Percentiles rank a stretch among this genome's conserved stretches.
Conservation (phyloP, 2,113 vertebrate species). For the Crypturellus undulatus region DNA sequence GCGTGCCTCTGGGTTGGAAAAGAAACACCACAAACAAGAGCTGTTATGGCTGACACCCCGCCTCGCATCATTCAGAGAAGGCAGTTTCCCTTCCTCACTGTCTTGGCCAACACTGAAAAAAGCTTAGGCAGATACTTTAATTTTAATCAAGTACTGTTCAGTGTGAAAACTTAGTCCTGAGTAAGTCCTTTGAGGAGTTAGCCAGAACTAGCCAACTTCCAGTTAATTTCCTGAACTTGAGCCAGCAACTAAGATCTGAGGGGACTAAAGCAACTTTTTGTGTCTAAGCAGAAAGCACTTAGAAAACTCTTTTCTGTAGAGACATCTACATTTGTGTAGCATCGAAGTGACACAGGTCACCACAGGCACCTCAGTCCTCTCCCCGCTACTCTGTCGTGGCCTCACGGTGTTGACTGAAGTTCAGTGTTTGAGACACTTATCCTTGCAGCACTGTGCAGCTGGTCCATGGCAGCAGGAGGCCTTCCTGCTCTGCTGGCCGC, state of each 20-base stretch:
- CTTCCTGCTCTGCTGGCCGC: background rate
- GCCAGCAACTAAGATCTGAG: background rate
- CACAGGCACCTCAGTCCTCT: background rate
- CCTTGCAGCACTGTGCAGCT: background rate
- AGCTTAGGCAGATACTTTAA: background rate
- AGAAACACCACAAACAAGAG: background rate
- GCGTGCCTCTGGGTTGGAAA: background rate
- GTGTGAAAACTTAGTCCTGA: background rate
- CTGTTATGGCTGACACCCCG: background rate
- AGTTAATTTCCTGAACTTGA: background rate
- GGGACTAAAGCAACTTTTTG: background rate
- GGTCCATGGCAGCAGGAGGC: background rate
- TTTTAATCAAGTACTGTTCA: background rate
- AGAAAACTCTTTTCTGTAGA: background rate
- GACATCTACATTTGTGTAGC: background rate
- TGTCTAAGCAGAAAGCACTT: background rate
- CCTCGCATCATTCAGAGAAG: background rate
- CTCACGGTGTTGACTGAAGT: background rate
- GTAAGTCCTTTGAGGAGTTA: background rate
- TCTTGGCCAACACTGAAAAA: background rate
- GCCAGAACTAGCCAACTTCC: background rate
- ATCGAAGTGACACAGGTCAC: background rate
- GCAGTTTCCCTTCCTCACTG: background rate
- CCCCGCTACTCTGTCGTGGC: background rate
- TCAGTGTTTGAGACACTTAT: background rate